Evolutionary conservation across 2,113 vertebrate species (phyloP).

Genomic region (Lepus americanus): DNA sequence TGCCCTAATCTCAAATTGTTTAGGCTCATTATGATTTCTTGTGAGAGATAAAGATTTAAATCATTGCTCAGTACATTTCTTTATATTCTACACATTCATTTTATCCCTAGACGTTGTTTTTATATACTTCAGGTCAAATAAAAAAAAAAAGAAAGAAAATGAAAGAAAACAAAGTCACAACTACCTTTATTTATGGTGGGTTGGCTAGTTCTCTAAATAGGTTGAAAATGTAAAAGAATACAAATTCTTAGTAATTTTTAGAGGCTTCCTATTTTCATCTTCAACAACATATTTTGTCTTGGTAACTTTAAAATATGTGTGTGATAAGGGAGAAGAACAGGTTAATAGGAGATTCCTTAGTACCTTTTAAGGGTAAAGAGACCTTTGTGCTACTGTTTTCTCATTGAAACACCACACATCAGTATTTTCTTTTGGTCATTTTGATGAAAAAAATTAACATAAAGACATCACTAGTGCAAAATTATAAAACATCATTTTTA

Average conservation of each 20-base stretch:
- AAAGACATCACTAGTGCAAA: neutral
- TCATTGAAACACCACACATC: neutral
- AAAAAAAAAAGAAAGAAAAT: neutral
- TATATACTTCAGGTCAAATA: neutral
- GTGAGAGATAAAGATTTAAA: slow-evolving; percentile 37
- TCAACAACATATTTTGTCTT: neutral
- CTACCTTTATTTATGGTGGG: neutral
- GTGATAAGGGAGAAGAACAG: neutral
- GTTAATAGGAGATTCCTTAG: neutral
- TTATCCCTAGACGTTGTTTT: neutral
- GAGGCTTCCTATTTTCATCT: neutral
- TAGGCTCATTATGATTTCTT: slow-evolving; percentile 28
- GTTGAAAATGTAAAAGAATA: neutral
- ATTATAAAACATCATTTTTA: neutral
- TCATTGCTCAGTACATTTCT: neutral
- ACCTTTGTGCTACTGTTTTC: neutral
- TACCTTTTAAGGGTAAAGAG: neutral
- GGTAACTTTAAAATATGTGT: neutral
- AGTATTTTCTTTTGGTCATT: neutral
- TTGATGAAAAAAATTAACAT: neutral
- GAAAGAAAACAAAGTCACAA: neutral
- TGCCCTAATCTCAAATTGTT: slow-evolving; percentile 8
- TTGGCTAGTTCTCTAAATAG: neutral
- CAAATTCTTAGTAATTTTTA: neutral
- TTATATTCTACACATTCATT: neutral